Base-by-base conservation (phyloP, 1,140 invertebrate species). In the Phenacoccus solenopsis region DNA sequence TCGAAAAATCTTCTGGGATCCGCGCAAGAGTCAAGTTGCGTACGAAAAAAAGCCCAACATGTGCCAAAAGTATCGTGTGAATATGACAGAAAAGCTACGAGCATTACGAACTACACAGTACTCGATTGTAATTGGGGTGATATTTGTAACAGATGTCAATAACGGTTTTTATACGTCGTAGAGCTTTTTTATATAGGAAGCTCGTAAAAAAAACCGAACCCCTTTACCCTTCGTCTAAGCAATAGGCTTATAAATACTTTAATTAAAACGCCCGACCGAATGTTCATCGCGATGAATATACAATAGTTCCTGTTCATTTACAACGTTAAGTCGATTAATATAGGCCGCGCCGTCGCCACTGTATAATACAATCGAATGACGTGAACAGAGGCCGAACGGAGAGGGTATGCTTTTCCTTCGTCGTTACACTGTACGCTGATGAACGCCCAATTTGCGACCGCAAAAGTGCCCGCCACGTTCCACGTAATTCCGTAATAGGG, bases 21-120 rank as follows among this genome's bases (percentile, higher is more conserved):
- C 32, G 38, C 16, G 20, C 16, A n/a, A n/a, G 16, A 59, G 21
- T 5, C 20, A 5, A 59, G 5, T 9, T 59, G 59, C 25, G 59
- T 64, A 64, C 7, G 20, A 59, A 25, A 64, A 64, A 64, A 64
- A 64, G 25, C 25, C 1, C 25, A 64, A 64, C 59, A 64, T 64
- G 59, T 64, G 59, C 59, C 22, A 64, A 64, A 64, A 64, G 59
- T 64, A 64, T 2, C 59, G 59, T 64, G 59, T 64, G 59, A 64
- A 64, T 25, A 27, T 16, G 5, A 27, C 25, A 25, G 12, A 64
- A 59, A 27, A 64, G 59, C 59, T 24, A 64, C 59, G 21, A 64
- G 59, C 16, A 64, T 20, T 59, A 7, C 7, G 20, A 5, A 59
- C 56, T 22, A 59, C 30, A 13, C 13, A 32, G 30, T 32, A 32